Evolutionary conservation across 2,113 vertebrate genomes (phyloP).

Genomic region (Recurvirostra avosetta): DNA sequence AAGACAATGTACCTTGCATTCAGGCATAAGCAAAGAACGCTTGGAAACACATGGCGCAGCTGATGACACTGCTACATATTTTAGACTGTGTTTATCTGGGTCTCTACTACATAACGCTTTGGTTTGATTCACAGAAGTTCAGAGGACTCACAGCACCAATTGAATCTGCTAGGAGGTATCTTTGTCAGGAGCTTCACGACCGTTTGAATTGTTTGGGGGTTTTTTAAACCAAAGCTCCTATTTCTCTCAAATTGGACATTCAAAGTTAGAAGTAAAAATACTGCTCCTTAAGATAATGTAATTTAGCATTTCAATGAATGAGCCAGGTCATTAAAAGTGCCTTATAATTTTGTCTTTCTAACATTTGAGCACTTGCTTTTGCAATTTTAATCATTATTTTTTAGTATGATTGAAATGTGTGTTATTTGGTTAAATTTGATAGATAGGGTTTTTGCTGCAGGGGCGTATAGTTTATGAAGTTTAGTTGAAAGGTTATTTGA

Average conservation of each 20-base stretch:
- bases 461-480: neutral
- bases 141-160: neutral
- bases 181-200: neutral
- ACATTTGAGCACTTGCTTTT: neutral
- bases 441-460: neutral
- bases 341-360: neutral
- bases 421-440: neutral
- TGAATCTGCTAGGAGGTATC: neutral
- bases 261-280: neutral
- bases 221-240: neutral
- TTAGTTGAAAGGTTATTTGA: neutral
- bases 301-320: neutral
- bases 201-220: neutral
- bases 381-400: neutral
- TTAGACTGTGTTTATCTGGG: neutral
- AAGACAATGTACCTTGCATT: neutral
- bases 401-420: neutral
- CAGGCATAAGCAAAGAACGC: neutral
- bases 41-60: too few relatives aligned
- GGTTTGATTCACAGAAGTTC: neutral
- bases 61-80: accelerated
- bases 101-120: neutral
- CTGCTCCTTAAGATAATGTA: neutral
- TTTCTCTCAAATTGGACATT: neutral
- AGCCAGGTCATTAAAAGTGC: neutral